Conservation (phyloP, 2,113 vertebrate genomes). For the Charina bottae region DNA sequence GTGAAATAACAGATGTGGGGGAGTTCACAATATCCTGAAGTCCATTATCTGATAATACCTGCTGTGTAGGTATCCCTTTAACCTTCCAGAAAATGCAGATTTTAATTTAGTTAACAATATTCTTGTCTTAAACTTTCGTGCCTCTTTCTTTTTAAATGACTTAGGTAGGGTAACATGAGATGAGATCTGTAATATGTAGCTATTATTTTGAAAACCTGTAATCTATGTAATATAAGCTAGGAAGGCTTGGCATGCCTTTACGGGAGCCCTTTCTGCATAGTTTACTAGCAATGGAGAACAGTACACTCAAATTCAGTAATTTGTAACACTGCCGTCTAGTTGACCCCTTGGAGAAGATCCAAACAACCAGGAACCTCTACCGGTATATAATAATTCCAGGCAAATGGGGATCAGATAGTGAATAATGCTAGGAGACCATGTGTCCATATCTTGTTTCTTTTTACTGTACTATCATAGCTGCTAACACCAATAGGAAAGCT, state of each 20-base stretch:
- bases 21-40: not conserved
- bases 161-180: not conserved
- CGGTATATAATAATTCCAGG: too few species aligned
- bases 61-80: not conserved
- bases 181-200: not conserved
- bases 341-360: not conserved
- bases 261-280: not conserved
- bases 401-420: too few species aligned
- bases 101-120: not conserved
- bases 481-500: not conserved
- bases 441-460: not conserved
- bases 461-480: not conserved
- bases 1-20: not conserved
- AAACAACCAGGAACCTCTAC: not conserved
- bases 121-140: not conserved
- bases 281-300: not conserved
- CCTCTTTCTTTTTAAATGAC: not conserved
- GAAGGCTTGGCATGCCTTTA: not conserved
- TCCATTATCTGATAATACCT: not conserved
- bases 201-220: not conserved
- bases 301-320: not conserved
- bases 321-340: not conserved
- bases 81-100: not conserved
- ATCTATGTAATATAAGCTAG: not conserved
- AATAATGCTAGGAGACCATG: not conserved